These are phyloP conservation scores for Erebia epiphron DNA, from an alignment of 2,888 invertebrate species.

Conservation along the genomic window DNA sequence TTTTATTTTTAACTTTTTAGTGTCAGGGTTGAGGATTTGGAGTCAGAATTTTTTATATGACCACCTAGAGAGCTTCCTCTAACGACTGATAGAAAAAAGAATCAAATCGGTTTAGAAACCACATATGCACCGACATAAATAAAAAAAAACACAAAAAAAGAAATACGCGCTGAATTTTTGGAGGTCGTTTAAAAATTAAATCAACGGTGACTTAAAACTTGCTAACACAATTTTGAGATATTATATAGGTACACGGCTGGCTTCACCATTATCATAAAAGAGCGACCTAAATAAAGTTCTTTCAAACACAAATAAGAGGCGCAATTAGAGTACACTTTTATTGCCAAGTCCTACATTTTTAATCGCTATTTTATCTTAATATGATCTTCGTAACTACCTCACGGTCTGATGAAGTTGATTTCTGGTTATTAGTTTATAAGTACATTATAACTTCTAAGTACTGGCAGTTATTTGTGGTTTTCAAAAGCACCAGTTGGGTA, in stretches of 20 bases:
- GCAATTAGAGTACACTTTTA: background rate
- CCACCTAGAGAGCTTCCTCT: no score
- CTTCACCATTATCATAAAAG: background rate
- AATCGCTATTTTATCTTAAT: constrained; percentile 4
- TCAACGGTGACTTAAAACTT: no score
- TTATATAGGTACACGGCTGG: background rate
- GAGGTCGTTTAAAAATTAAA: no score
- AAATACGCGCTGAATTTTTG: no score
- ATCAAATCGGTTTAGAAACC: no score
- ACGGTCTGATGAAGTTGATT: background rate
- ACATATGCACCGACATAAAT: no score
- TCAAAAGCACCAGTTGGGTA: background rate
- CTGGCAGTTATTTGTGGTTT: background rate
- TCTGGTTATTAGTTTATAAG: background rate
- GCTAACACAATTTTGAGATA: background rate
- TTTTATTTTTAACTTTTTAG: no score
- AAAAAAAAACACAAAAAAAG: no score
- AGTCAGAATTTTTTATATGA: no score
- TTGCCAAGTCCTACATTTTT: constrained; percentile 8
- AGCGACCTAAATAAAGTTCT: background rate
- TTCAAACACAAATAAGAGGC: background rate
- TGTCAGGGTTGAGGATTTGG: no score
- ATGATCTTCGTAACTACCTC: background rate
- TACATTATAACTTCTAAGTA: background rate
- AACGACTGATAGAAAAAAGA: no score